Evolutionary conservation across 1,140 invertebrate species (phyloP), one percentile per base, ranked within the genome.

Genomic region (Brachystomella parvula): DNA sequence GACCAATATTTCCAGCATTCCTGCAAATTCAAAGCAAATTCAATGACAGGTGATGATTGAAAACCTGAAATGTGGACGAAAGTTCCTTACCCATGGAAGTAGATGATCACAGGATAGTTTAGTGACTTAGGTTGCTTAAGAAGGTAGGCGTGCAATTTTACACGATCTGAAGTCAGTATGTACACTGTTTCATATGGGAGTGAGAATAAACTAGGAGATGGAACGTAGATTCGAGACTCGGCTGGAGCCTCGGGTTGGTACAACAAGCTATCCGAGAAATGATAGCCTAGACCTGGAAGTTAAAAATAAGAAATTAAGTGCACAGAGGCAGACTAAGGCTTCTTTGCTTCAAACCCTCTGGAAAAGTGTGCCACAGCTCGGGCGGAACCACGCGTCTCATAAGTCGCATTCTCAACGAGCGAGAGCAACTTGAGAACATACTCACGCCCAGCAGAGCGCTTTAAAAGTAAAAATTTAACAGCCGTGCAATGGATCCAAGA

Each of bases 1-100:
- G 92, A 0, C 93, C 94, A 82, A 96, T 92, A 77, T 97, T 96
- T 21, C 94, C 94, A 66, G 94, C 93, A 85, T 96, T 96, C 9
- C n/a, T n/a, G n/a, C n/a, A n/a, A n/a, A n/a, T n/a, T n/a, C n/a
- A n/a, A n/a, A n/a, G n/a, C n/a, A n/a, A n/a, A n/a, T n/a, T n/a
- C n/a, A n/a, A n/a, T n/a, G n/a, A n/a, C n/a, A n/a, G n/a, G n/a
- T n/a, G n/a, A n/a, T n/a, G n/a, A n/a, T n/a, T n/a, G n/a, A n/a
- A n/a, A n/a, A n/a, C n/a, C n/a, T n/a, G n/a, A n/a, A n/a, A n/a
- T n/a, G n/a, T n/a, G n/a, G n/a, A n/a, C n/a, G n/a, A n/a, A n/a
- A n/a, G n/a, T n/a, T n/a, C n/a, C n/a, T n/a, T n/a, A n/a, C n/a
- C 94, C 94, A 82, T 97, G 94, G 59, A 97, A 86, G 80, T 90